Evolutionary conservation across 1,140 invertebrate species (phyloP).

Genomic region (Araneus ventricosus): DNA sequence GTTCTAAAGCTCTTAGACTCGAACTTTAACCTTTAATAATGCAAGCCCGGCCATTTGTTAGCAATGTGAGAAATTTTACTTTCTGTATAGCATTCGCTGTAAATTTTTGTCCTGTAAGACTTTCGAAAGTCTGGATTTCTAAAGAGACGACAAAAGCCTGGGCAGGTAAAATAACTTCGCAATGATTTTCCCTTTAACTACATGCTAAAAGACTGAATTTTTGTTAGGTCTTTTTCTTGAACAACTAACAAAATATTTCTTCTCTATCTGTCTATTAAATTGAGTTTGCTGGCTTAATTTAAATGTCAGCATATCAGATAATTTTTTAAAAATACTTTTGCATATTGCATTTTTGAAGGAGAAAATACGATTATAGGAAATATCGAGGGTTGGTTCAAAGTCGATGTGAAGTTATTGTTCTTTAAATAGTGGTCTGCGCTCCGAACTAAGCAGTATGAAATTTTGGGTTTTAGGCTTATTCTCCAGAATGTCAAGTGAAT

Average conservation of each 20-base stretch:
- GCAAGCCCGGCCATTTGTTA: too few species aligned
- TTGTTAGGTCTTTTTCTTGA: background rate
- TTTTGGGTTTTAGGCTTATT: background rate
- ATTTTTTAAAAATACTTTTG: background rate
- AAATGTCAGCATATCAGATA: background rate
- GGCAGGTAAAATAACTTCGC: background rate
- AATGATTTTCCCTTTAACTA: background rate
- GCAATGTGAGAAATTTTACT: too few species aligned
- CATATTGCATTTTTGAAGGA: slow-evolving; percentile 3
- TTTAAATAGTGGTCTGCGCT: background rate
- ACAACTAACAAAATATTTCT: background rate
- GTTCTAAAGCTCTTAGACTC: too few species aligned
- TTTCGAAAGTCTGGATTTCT: too few species aligned
- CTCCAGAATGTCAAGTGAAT: too few species aligned
- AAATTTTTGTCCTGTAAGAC: too few species aligned
- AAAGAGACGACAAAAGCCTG: too few species aligned
- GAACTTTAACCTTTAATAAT: too few species aligned
- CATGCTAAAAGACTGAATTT: background rate
- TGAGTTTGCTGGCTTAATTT: slow-evolving; percentile 58
- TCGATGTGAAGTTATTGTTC: background rate
- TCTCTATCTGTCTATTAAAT: slow-evolving; percentile 16
- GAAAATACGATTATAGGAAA: too few species aligned
- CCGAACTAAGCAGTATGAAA: background rate
- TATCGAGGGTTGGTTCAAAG: too few species aligned
- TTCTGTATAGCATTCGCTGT: too few species aligned